Base-by-base conservation (phyloP, 2,113 vertebrate species). In the Megaceryle torquata region DNA sequence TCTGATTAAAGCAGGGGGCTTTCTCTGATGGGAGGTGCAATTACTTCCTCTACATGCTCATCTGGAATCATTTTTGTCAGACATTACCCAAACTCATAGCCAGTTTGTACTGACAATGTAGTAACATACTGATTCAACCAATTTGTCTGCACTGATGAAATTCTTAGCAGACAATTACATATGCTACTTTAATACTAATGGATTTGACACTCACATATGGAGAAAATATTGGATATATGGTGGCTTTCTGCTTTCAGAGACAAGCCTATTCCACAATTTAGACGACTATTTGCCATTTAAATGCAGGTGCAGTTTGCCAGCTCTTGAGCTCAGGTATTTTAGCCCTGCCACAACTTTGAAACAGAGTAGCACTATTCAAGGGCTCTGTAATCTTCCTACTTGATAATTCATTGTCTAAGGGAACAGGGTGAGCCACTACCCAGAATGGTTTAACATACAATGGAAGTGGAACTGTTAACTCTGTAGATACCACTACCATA, bases 91-190 rank as follows among this genome's bases (percentile, higher is more conserved):
- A 93, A 82, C 26, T 86, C 44, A 69, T 69, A 96, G 71, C 13
- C 68, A 48, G 39, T 85, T 88, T 88, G 54, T 72, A 86, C 86
- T 57, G 63, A 48, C 3, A 13, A 5, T 44, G 44, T 57, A 48
- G 59, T 37, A 93, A 60, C 68, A 33, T 83, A 95, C 86, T 69
- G 91, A 96, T 93, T 59, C 50, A 83, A 33, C 9, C 63, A 76
- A 68, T 95, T 67, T 69, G 25, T 64, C 79, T 61, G 29, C 31
- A 77, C 59, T 92, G 25, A 71, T 60, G 54, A 90, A 92, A 83
- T 76, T 61, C 71, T 88, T 51, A 93, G 68, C 86, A 93, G 39
- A 10, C 20, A 13, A 26, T 64, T 94, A 48, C 19, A 43, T 56
- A 56, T 16, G 11, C 53, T 80, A 17, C 39, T 93, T 86, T 76